phyloP scores from a whole-genome alignment of 2,888 invertebrate species.

The Agrotis exclamationis region DNA sequence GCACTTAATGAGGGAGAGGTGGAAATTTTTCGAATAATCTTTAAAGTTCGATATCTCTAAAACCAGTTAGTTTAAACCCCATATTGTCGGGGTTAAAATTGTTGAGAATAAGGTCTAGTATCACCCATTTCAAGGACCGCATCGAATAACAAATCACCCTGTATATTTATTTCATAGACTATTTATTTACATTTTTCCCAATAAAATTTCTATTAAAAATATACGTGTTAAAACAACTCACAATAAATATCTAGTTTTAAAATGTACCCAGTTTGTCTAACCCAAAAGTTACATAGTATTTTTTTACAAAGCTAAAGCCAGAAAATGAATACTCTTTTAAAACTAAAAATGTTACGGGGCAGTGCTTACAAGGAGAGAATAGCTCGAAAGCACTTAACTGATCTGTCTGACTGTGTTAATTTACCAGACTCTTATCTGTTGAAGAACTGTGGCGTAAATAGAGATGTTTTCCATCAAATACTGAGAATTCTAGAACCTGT shows the following conservation, averaged over 20 bases:
- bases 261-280: not conserved
- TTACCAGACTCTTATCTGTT: slow-evolving; percentile 76
- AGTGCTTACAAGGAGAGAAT: slow-evolving; percentile 74
- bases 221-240: not conserved
- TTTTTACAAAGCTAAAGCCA: not conserved
- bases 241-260: not conserved
- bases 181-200: slow-evolving; percentile 21
- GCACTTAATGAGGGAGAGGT: no score
- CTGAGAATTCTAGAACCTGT: slow-evolving; percentile 77
- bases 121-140: no score
- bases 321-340: slow-evolving; percentile 73
- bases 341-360: slow-evolving; percentile 76
- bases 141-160: no score
- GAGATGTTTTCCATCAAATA: slow-evolving; percentile 73
- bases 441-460: slow-evolving; percentile 75
- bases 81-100: no score
- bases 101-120: no score
- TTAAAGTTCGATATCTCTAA: no score
- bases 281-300: not conserved
- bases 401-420: slow-evolving; percentile 73
- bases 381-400: slow-evolving; percentile 69
- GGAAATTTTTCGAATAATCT: no score
- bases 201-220: not conserved
- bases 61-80: no score
- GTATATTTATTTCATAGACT: no score